Conservation (phyloP, 2,888 invertebrate species). For the Nipponacmea schrenckii region DNA sequence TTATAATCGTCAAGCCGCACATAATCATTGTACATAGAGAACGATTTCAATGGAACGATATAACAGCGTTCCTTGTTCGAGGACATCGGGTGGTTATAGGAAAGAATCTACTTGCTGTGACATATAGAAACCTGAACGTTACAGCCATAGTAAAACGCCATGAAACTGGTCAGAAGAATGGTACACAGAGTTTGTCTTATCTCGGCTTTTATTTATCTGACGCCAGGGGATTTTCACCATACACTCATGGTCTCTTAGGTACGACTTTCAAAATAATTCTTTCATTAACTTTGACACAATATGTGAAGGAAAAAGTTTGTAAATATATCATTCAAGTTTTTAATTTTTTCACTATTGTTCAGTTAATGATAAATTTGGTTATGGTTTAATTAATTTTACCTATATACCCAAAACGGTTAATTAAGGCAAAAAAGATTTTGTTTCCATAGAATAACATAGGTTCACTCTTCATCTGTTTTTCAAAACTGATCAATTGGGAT, state of each 20-base stretch:
- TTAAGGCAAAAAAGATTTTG: no score
- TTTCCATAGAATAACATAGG: no score
- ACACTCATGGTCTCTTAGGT: conserved; percentile 35
- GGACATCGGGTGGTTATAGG: conserved; percentile 31
- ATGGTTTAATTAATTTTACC: no score
- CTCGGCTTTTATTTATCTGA: conserved; percentile 36
- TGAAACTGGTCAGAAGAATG: not conserved
- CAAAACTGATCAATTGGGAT: no score
- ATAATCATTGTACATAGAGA: conserved; percentile 29
- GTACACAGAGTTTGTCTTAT: conserved; percentile 20
- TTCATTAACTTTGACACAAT: not conserved
- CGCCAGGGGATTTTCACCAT: conserved; percentile 28
- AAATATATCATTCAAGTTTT: not conserved
- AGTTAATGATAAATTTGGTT: no score
- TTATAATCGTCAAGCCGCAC: conserved; percentile 27
- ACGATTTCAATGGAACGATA: conserved; percentile 24
- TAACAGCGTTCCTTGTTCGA: conserved; percentile 20
- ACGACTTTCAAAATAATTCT: not conserved
- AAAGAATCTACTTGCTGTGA: conserved; percentile 29
- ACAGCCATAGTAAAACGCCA: conserved; percentile 29
- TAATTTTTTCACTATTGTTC: no score
- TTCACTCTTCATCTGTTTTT: no score
- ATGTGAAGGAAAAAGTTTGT: not conserved
- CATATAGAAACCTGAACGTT: conserved; percentile 28
- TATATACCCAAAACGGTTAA: no score